Percentiles rank a stretch among this genome's conserved stretches.
Evolutionary conservation across 2,888 invertebrate species (phyloP).

Genomic region (Gryllus longicercus): DNA sequence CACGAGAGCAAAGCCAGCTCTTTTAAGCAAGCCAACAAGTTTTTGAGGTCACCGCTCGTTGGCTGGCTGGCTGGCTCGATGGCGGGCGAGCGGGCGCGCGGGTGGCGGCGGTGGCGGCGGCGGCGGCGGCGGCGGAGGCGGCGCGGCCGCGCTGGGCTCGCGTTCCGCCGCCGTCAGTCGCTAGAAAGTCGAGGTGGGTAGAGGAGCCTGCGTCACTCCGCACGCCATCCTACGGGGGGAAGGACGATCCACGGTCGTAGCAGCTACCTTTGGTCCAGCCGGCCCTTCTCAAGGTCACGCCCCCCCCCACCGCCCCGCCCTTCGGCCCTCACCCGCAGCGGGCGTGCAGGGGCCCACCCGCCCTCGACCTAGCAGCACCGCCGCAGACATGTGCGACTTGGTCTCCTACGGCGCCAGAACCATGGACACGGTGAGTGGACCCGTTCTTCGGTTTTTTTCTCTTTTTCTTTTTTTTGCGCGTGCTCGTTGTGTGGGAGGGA

Average conservation of each 20-base stretch:
- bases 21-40: background rate
- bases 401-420: background rate
- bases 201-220: too few species aligned
- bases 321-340: too few species aligned
- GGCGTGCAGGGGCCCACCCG: background rate
- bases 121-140: background rate
- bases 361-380: background rate
- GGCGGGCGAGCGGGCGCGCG: background rate
- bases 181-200: too few species aligned
- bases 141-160: background rate
- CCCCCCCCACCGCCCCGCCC: too few species aligned
- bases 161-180: too few species aligned
- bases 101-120: background rate
- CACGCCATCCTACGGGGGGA: too few species aligned
- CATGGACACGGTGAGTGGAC: background rate
- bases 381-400: background rate
- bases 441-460: background rate
- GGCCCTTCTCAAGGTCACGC: too few species aligned
- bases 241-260: too few species aligned
- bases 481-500: too few species aligned
- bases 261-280: too few species aligned
- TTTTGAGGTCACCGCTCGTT: constrained; percentile 17
- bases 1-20: background rate
- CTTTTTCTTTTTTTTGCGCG: background rate
- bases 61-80: background rate